A percentile compares a stretch with the other conserved stretches of the same genome.
Evolutionary conservation across 2,113 vertebrate species (phyloP).

Genomic region (Myrmecophaga tridactyla): DNA sequence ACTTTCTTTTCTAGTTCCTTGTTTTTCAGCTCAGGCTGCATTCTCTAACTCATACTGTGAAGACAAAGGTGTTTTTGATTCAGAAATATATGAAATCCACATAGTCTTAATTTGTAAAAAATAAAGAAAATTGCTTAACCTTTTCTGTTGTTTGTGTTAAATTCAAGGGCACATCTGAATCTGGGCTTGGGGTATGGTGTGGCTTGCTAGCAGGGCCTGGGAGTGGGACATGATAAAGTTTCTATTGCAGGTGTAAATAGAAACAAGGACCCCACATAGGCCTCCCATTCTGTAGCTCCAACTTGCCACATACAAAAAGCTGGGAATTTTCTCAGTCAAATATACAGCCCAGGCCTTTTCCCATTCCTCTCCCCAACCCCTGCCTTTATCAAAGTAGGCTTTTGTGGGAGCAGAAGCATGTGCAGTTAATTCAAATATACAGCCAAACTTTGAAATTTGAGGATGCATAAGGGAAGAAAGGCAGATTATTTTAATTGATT

Average conservation of each 20-base stretch:
- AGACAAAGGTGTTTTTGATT: slow-evolving; percentile 79
- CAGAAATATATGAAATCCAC: slow-evolving; percentile 75
- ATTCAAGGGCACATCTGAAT: background rate
- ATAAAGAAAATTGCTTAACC: slow-evolving; percentile 82
- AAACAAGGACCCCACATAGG: background rate
- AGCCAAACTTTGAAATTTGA: background rate
- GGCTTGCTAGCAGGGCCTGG: background rate
- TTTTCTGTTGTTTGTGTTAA: slow-evolving; percentile 38
- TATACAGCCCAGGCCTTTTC: background rate
- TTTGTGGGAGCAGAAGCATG: background rate
- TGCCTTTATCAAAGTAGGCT: background rate
- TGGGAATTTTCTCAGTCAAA: background rate
- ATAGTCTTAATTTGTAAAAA: slow-evolving; percentile 84
- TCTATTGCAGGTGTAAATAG: background rate
- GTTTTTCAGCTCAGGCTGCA: slow-evolving; percentile 76
- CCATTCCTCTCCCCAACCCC: background rate
- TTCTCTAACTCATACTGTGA: slow-evolving; percentile 80
- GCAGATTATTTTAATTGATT: background rate
- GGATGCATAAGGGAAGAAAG: background rate
- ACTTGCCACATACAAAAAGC: no score
- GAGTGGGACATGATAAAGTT: background rate
- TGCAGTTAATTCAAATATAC: background rate
- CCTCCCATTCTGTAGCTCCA: background rate
- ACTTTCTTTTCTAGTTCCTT: slow-evolving; percentile 74
- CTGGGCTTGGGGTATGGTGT: background rate